A percentile compares a stretch with the other conserved stretches of the same genome.
phyloP scores from a whole-genome alignment of 53 echinoderm and acorn worm genomes.

The Temnopleurus reevesii region DNA sequence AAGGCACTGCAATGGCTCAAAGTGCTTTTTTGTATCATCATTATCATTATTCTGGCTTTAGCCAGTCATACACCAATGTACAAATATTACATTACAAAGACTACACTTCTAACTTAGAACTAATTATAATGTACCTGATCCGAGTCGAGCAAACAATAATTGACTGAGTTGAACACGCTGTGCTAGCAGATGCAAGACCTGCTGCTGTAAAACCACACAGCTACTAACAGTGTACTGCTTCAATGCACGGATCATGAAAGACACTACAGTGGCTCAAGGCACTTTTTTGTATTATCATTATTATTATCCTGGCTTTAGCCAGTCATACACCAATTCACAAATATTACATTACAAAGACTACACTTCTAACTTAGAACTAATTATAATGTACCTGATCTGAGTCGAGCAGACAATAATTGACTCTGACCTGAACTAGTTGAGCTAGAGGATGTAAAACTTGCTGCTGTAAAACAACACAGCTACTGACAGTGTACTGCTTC shows the following conservation, averaged over 20 bases:
- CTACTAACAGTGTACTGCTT: slow-evolving; percentile 98
- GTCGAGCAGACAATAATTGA: slow-evolving; percentile 93
- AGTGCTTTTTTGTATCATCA: too few species aligned
- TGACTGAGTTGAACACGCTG: slow-evolving; percentile 98
- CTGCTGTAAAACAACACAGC: slow-evolving; percentile 85
- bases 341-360: too few species aligned
- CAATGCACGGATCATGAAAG: slow-evolving; percentile 92
- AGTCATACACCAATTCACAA: too few species aligned
- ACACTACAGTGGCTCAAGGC: slow-evolving; percentile 96
- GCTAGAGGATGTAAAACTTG: slow-evolving; percentile 89
- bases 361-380: too few species aligned
- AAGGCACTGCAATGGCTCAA: slow-evolving; percentile 96
- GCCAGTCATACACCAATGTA: too few species aligned
- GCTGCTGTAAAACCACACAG: slow-evolving; percentile 89
- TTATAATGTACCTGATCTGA: slow-evolving; percentile 83
- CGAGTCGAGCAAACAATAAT: slow-evolving; percentile 94
- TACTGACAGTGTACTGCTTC: slow-evolving; percentile 94
- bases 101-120: too few species aligned
- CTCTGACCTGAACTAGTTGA: slow-evolving; percentile 90
- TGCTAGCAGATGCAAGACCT: slow-evolving; percentile 90
- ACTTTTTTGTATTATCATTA: too few species aligned
- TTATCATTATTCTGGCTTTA: background rate
- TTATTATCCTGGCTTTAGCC: background rate
- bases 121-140: slow-evolving; percentile 82
- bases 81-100: too few species aligned